Evolutionary conservation across 2,797 vertebrate species (phyloP).

Genomic region (Schizopygopsis malacanthus): DNA sequence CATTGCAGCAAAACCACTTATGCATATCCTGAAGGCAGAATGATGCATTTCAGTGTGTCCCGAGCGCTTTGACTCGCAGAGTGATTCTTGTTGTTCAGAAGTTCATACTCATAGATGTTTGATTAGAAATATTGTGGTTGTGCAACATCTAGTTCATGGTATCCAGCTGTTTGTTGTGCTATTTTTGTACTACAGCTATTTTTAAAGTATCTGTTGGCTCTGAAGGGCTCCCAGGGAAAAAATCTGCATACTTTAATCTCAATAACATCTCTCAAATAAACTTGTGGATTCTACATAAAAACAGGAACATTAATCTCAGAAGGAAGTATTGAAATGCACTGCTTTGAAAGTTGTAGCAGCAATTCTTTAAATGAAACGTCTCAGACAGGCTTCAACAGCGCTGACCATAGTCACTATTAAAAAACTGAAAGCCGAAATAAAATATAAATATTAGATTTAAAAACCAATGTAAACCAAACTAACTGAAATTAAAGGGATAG

Average conservation of each 20-base stretch:
- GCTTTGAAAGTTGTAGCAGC: not conserved
- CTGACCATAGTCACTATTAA: not conserved
- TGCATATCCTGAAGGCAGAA: not conserved
- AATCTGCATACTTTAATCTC: not conserved
- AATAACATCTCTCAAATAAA: not conserved
- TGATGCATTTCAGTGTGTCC: not conserved
- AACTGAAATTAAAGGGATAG: not conserved
- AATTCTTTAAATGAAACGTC: not conserved
- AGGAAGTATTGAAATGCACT: not conserved
- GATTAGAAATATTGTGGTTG: conserved; percentile 9
- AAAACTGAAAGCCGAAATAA: not conserved
- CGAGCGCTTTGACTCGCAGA: not conserved
- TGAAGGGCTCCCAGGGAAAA: not conserved
- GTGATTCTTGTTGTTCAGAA: not conserved
- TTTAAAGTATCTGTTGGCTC: conserved; percentile 5
- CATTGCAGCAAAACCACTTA: not conserved
- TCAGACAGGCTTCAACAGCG: not conserved
- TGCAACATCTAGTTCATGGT: conserved; percentile 17
- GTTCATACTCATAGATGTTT: not conserved
- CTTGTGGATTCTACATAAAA: not conserved
- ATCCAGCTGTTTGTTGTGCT: conserved; percentile 33
- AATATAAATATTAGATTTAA: not conserved
- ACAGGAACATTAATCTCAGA: not conserved
- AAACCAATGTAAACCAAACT: too few relatives aligned
- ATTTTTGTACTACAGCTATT: conserved; percentile 21